Evolutionary conservation across 2,888 invertebrate genomes (phyloP).

Genomic region (Acanthosoma haemorrhoidale): DNA sequence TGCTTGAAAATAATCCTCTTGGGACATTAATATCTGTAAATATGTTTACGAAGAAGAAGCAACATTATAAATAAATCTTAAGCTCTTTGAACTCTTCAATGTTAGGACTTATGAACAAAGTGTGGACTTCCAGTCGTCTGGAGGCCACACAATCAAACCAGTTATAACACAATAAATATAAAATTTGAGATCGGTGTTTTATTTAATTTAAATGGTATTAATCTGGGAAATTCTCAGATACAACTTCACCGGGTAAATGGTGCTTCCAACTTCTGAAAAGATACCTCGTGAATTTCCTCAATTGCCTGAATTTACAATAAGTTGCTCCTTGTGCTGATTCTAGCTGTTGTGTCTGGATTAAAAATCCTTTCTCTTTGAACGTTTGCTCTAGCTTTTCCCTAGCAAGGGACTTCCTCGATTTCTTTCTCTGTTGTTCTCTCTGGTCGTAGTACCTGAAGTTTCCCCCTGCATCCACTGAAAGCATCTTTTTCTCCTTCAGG

Average conservation of each 20-base stretch:
- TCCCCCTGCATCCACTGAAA: constrained; percentile 79
- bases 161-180: constrained; percentile 16
- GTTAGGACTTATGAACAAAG: neutral
- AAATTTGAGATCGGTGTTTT: constrained; percentile 23
- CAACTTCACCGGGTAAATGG: constrained; percentile 72
- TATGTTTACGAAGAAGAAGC: neutral
- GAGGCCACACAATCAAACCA: neutral
- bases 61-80: neutral
- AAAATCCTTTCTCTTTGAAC: constrained; percentile 86
- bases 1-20: constrained; percentile 2
- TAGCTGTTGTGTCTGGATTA: constrained; percentile 87
- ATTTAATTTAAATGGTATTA: constrained; percentile 6
- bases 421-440: constrained; percentile 57
- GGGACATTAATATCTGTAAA: neutral
- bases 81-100: neutral
- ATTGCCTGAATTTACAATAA: constrained; percentile 85
- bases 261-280: constrained; percentile 90
- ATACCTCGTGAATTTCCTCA: constrained; percentile 85
- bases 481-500: constrained; percentile 84
- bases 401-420: constrained; percentile 75
- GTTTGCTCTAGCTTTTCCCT: constrained; percentile 85
- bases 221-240: constrained; percentile 34
- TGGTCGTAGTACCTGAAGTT: constrained; percentile 84
- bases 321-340: constrained; percentile 91
- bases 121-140: neutral